Conservation (phyloP, 2,113 vertebrate genomes). For the Archilochus colubris region DNA sequence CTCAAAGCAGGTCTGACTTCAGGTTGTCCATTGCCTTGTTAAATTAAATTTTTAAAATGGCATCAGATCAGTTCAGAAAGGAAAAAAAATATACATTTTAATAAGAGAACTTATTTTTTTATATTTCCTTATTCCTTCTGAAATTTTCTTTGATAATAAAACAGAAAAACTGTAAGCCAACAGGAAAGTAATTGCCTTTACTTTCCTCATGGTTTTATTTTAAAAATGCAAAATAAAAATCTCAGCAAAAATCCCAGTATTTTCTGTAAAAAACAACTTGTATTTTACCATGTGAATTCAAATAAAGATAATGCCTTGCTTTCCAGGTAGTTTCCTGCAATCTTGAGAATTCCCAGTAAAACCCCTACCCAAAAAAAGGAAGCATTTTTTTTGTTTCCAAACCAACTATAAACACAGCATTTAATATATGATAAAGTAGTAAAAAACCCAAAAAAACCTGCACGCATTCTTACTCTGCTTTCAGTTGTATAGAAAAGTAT, state of each 20-base stretch:
- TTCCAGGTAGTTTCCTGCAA: not conserved
- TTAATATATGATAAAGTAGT: not conserved
- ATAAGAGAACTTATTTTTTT: not conserved
- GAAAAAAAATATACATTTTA: not conserved
- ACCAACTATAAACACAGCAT: rapidly evolving
- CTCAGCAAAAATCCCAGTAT: rapidly evolving
- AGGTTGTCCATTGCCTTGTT: not conserved
- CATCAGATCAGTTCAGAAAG: not conserved
- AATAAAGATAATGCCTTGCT: not conserved
- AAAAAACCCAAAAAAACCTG: not conserved
- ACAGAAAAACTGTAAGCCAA: not conserved
- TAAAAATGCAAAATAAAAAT: not conserved
- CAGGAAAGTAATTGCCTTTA: not conserved
- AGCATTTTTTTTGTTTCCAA: not conserved
- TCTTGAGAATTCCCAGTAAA: not conserved
- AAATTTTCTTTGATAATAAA: not conserved
- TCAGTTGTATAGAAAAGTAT: not conserved
- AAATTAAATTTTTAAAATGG: not conserved
- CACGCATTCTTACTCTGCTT: not conserved
- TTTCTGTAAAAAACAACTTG: not conserved
- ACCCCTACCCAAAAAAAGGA: not conserved
- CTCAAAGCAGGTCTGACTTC: not conserved
- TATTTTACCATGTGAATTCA: not conserved
- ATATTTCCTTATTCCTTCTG: not conserved
- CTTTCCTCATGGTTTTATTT: not conserved